Evolutionary conservation across 2,113 vertebrate genomes (phyloP).

Genomic region (Microtus pennsylvanicus): DNA sequence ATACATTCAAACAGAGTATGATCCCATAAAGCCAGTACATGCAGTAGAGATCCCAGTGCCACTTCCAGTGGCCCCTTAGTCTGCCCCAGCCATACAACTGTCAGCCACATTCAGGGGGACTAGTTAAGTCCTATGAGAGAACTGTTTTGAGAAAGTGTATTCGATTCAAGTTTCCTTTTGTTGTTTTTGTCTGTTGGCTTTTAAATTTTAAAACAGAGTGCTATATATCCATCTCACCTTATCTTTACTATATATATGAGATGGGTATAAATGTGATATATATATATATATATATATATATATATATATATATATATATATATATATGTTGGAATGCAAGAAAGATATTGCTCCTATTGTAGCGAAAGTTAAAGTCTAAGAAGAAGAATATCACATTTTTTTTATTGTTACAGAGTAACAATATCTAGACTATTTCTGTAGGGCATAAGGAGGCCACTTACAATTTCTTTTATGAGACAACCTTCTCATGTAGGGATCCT

Average conservation of each 20-base stretch:
- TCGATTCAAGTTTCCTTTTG: conserved; percentile 29
- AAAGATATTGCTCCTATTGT: background rate
- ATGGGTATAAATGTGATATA: no score
- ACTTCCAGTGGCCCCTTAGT: no score
- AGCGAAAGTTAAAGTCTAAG: background rate
- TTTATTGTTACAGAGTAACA: background rate
- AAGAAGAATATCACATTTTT: background rate
- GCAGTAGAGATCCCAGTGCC: no score
- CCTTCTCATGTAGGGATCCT: background rate
- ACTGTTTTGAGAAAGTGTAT: conserved; percentile 56
- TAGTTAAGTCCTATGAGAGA: background rate
- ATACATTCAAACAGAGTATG: no score
- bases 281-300: no score
- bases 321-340: background rate
- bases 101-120: no score
- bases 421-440: background rate
- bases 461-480: background rate
- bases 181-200: conserved; percentile 37
- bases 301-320: no score
- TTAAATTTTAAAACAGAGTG: conserved; percentile 1
- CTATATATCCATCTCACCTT: background rate
- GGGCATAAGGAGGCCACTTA: background rate
- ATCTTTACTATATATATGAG: background rate
- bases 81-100: no score
- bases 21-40: no score